Percentiles rank a stretch among this genome's conserved stretches.
These are phyloP conservation scores for Iselma pallidipennis DNA, from an alignment of 2,888 invertebrate genomes.

Conservation along the genomic window DNA sequence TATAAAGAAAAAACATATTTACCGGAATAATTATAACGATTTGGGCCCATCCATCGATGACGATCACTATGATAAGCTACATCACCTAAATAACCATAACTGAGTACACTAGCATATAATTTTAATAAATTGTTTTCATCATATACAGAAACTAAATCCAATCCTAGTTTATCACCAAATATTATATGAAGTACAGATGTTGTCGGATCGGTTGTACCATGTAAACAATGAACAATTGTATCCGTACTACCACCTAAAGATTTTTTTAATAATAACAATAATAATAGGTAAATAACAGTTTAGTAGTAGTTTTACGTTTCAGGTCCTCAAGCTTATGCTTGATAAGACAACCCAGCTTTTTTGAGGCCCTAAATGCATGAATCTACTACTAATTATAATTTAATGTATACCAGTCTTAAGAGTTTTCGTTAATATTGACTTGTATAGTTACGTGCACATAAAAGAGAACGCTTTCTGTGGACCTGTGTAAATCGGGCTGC, in stretches of 20 bases:
- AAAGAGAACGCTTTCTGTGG: too few relatives aligned
- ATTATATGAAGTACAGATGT: slow-evolving; percentile 84
- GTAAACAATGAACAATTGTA: slow-evolving; percentile 76
- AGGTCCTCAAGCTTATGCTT: too few relatives aligned
- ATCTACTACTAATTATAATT: too few relatives aligned
- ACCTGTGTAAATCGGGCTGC: too few relatives aligned
- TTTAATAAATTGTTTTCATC: slow-evolving; percentile 64
- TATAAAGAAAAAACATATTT: slow-evolving; percentile 17
- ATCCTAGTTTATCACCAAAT: slow-evolving; percentile 71
- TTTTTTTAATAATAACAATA: too few relatives aligned
- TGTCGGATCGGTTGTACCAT: slow-evolving; percentile 77
- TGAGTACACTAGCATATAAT: slow-evolving; percentile 76
- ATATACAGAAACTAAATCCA: slow-evolving; percentile 77
- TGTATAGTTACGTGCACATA: too few relatives aligned
- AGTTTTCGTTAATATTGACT: too few relatives aligned
- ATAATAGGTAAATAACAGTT: too few relatives aligned
- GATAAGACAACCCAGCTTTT: too few relatives aligned
- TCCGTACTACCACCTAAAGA: slow-evolving; percentile 75
- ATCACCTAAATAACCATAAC: slow-evolving; percentile 87
- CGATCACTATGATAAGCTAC: slow-evolving; percentile 78
- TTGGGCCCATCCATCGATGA: slow-evolving; percentile 85
- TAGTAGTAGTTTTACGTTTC: too few relatives aligned
- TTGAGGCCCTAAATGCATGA: too few relatives aligned
- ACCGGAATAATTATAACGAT: slow-evolving; percentile 80
- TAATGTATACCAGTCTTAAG: too few relatives aligned